These are phyloP conservation scores for Sebastes kiyomatsui DNA, from an alignment of 2,797 vertebrate genomes.

Conservation along the genomic window DNA sequence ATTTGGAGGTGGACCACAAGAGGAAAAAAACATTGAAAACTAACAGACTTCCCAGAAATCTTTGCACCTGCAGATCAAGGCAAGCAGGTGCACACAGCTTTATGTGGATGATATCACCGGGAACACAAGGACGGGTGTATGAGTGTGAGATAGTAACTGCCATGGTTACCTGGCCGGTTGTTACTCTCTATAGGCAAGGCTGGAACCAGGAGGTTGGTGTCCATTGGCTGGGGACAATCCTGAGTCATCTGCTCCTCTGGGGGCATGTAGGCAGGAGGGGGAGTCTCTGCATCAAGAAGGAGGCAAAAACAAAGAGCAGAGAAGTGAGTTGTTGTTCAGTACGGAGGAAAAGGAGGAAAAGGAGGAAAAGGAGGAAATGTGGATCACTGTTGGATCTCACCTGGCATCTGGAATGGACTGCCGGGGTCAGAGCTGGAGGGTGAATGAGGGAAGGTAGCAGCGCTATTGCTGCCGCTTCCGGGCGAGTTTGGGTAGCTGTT, in stretches of 20 bases:
- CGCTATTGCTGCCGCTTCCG: slow-evolving; percentile 91
- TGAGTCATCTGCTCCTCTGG: slow-evolving; percentile 97
- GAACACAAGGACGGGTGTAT: slow-evolving; percentile 2
- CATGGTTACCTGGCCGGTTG: slow-evolving; percentile 89
- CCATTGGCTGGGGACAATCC: slow-evolving; percentile 97
- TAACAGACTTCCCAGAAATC: slow-evolving; percentile 36
- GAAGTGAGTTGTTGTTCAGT: background rate
- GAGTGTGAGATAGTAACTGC: background rate
- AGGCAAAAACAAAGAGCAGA: slow-evolving; percentile 8
- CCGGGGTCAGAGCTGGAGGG: slow-evolving; percentile 95
- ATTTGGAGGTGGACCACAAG: slow-evolving; percentile 18
- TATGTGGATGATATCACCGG: slow-evolving; percentile 55
- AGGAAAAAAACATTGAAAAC: slow-evolving; percentile 4
- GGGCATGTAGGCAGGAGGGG: slow-evolving; percentile 96
- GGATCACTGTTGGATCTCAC: slow-evolving; percentile 67
- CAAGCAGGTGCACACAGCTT: slow-evolving; percentile 52
- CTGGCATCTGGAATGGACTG: slow-evolving; percentile 99
- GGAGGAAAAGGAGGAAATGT: background rate
- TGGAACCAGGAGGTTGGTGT: slow-evolving; percentile 93
- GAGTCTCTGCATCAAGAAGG: slow-evolving; percentile 87
- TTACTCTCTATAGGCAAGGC: slow-evolving; percentile 89
- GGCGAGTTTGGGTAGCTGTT: slow-evolving; percentile 96
- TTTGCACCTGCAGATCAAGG: slow-evolving; percentile 66
- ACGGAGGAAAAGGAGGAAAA: background rate
- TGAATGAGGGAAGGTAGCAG: slow-evolving; percentile 95